phyloP scores from a whole-genome alignment of 2,888 invertebrate species.

The Nomada goodeniana region DNA sequence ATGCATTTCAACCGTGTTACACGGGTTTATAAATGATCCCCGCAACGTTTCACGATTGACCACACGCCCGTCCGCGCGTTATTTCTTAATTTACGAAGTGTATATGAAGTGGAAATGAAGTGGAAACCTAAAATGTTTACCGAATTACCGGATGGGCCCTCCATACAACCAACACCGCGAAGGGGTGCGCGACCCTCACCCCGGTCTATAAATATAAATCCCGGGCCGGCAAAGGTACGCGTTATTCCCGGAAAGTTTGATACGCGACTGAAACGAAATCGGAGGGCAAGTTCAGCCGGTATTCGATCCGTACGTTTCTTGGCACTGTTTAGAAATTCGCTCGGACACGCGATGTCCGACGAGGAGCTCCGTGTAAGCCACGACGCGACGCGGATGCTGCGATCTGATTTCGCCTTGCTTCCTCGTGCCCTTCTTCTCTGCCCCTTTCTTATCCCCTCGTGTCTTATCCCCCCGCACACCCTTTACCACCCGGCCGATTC shows the following conservation, averaged over 20 bases:
- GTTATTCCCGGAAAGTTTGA: constrained; percentile 43
- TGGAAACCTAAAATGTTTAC: too few relatives aligned
- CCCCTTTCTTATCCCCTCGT: constrained; percentile 50
- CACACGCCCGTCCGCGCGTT: too few relatives aligned
- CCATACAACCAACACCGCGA: too few relatives aligned
- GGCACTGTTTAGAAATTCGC: constrained; percentile 59
- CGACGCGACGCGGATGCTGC: constrained; percentile 65
- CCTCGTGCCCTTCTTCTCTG: constrained; percentile 54
- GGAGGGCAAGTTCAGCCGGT: neutral
- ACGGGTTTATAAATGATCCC: too few relatives aligned
- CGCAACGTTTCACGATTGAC: too few relatives aligned
- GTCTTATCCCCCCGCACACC: constrained; percentile 43
- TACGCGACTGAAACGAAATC: constrained; percentile 35
- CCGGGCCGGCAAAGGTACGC: neutral
- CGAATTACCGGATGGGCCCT: too few relatives aligned
- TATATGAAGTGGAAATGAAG: too few relatives aligned
- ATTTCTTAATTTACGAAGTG: too few relatives aligned
- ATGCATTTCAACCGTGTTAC: too few relatives aligned
- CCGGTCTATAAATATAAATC: constrained; percentile 10
- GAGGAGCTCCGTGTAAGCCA: constrained; percentile 46
- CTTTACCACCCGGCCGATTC: constrained; percentile 41
- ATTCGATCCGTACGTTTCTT: constrained; percentile 25
- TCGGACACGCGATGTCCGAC: constrained; percentile 60
- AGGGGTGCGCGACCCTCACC: neutral
- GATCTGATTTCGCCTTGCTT: constrained; percentile 79